Percentiles rank a stretch among this genome's conserved stretches.
phyloP scores from a whole-genome alignment of 2,888 invertebrate species.

The Capitulum mitella region DNA sequence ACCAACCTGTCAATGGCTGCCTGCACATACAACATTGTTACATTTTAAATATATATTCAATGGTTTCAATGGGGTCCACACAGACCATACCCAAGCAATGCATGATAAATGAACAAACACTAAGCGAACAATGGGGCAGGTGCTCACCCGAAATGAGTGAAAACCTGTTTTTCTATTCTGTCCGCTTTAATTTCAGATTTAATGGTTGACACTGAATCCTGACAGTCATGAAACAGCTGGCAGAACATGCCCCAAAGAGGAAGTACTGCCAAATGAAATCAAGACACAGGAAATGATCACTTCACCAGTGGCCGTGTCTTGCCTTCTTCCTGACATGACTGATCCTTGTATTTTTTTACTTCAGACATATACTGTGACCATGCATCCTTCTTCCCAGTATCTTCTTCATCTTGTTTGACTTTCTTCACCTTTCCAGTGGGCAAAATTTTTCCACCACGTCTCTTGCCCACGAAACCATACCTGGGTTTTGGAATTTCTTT shows the following conservation, averaged over 20 bases:
- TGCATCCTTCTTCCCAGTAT: constrained; percentile 57
- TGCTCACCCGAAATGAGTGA: too few relatives aligned
- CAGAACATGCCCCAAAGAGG: too few relatives aligned
- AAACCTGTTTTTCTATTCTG: too few relatives aligned
- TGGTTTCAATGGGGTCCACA: not conserved
- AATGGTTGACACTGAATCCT: too few relatives aligned
- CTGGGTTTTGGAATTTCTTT: constrained; percentile 1
- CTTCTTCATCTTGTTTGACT: constrained; percentile 48
- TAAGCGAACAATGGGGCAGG: not conserved
- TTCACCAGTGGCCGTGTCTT: constrained; percentile 85
- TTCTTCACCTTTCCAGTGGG: constrained; percentile 87
- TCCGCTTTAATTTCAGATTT: too few relatives aligned
- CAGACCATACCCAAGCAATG: not conserved
- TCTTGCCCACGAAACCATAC: constrained; percentile 56
- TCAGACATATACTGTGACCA: constrained; percentile 91
- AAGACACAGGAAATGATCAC: too few relatives aligned
- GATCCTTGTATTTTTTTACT: constrained; percentile 84
- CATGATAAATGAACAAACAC: constrained; percentile 12
- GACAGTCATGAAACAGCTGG: too few relatives aligned
- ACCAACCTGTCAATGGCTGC: too few relatives aligned
- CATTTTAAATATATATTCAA: not conserved
- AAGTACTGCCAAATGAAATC: too few relatives aligned
- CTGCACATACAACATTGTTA: too few relatives aligned
- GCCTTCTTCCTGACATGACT: constrained; percentile 78
- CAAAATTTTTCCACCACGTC: constrained; percentile 76